phyloP scores from a whole-genome alignment of 2,888 invertebrate species.

The Linnaemya vulpina region DNA sequence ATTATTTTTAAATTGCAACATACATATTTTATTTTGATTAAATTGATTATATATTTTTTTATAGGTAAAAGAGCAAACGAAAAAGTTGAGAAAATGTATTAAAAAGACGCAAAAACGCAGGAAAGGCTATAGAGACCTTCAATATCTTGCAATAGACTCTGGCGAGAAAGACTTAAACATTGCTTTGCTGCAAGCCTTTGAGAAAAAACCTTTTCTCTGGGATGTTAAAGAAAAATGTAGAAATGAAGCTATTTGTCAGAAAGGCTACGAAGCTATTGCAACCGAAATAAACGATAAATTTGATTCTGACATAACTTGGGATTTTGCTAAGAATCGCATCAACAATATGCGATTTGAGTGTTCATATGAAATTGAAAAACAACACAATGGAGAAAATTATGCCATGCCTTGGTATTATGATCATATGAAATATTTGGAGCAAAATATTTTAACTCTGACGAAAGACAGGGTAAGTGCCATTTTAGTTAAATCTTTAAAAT shows the following conservation, averaged over 20 bases:
- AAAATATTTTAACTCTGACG: slow-evolving; percentile 54
- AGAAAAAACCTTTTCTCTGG: slow-evolving; percentile 63
- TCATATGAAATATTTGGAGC: slow-evolving; percentile 67
- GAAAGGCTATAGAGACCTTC: slow-evolving; percentile 25
- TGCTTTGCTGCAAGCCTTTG: slow-evolving; percentile 57
- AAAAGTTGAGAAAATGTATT: slow-evolving; percentile 4
- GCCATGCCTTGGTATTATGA: slow-evolving; percentile 58
- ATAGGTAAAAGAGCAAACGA: slow-evolving; percentile 24
- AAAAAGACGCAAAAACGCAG: slow-evolving; percentile 20
- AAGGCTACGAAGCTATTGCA: slow-evolving; percentile 57
- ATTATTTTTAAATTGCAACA: no score
- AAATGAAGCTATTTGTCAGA: slow-evolving; percentile 53
- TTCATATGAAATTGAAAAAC: slow-evolving; percentile 61
- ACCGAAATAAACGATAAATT: slow-evolving; percentile 52
- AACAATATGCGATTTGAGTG: slow-evolving; percentile 61
- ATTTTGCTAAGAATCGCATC: slow-evolving; percentile 59
- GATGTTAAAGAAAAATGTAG: slow-evolving; percentile 55
- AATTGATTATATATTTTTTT: not conserved
- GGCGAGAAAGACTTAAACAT: slow-evolving; percentile 57
- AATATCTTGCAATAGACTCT: slow-evolving; percentile 34
- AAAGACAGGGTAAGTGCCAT: slow-evolving; percentile 62
- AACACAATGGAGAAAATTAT: slow-evolving; percentile 54
- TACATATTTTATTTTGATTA: no score
- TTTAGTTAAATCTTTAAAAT: not conserved
- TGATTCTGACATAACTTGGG: slow-evolving; percentile 47